Evolutionary conservation across 1,140 invertebrate genomes (phyloP), one percentile per base, ranked within the genome.

Genomic region (Harlomillsia oculata): DNA sequence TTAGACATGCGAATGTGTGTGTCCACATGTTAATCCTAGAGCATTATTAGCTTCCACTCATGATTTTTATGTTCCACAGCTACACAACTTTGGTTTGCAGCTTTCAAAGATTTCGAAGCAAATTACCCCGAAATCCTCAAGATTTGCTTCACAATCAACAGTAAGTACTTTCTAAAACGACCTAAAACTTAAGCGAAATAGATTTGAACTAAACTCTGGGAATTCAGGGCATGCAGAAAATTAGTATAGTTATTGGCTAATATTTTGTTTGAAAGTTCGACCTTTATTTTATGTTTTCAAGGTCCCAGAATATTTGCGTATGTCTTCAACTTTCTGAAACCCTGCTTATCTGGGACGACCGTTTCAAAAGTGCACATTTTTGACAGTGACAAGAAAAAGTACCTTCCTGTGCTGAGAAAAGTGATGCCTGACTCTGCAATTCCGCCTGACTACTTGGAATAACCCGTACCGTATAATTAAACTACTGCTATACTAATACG

Each of bases 121-220:
- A 43, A 56, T 29, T 56, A 56, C n/a, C 54, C 54, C 3, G 54
- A 56, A 34, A 43, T 56, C 32, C 34, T 56, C 2, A 50, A 50
- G 16, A 48, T 39, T 49, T 50, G 46, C 18, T 30, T 48, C 26
- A 30, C 44, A 9, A 29, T 56, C n/a, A 56, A 56, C 34, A 46
- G 45, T 56, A 20, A 20, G 26, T 37, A 9, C 11, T 26, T 16
- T 20, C 6, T 3, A 25, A 25, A 23, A 25, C 4, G 5, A n/a
- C 3, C 25, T 41, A 23, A 11, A n/a, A 14, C 23, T n/a, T n/a
- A n/a, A n/a, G n/a, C n/a, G n/a, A n/a, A n/a, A n/a, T n/a, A n/a
- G n/a, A n/a, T n/a, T n/a, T n/a, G n/a, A n/a, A n/a, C n/a, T n/a
- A n/a, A 13, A 25, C 20, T 43, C 26, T 8, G 32, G 8, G 8